Percentiles rank a stretch among this genome's conserved stretches.
Evolutionary conservation across 2,113 vertebrate genomes (phyloP).

Genomic region (Cinclus mexicanus): DNA sequence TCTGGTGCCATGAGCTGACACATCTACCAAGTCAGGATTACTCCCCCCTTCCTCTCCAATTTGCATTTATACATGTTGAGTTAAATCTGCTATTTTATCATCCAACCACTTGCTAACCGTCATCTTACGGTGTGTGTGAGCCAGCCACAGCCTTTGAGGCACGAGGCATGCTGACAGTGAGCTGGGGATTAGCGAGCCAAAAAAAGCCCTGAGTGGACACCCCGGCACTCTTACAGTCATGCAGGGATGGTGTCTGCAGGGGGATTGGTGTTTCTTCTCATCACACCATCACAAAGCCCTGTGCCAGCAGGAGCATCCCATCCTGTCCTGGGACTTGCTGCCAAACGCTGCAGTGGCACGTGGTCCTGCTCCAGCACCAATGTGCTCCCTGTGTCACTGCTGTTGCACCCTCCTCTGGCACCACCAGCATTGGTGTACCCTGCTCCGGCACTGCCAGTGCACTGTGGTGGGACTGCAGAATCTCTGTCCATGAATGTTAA

Average conservation of each 20-base stretch:
- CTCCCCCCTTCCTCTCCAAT: neutral
- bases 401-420: neutral
- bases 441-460: rapidly evolving
- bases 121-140: neutral
- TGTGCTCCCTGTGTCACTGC: neutral
- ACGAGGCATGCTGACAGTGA: neutral
- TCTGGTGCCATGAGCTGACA: neutral
- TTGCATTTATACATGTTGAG: conserved; percentile 7
- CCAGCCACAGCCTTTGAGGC: neutral
- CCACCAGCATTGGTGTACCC: neutral
- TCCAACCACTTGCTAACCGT: neutral
- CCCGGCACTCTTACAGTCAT: neutral
- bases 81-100: neutral
- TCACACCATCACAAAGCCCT: neutral
- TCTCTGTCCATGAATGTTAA: conserved; percentile 4
- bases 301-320: rapidly evolving
- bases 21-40: conserved; percentile 3
- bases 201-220: neutral
- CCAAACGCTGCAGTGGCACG: rapidly evolving
- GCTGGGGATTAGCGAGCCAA: neutral
- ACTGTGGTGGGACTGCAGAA: neutral
- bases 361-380: neutral
- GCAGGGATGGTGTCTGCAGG: neutral
- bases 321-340: neutral
- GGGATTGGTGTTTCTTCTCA: neutral